Evolutionary conservation across 2,113 vertebrate species (phyloP), one percentile per base, ranked within the genome.

Genomic region (Perca schrenkii): DNA sequence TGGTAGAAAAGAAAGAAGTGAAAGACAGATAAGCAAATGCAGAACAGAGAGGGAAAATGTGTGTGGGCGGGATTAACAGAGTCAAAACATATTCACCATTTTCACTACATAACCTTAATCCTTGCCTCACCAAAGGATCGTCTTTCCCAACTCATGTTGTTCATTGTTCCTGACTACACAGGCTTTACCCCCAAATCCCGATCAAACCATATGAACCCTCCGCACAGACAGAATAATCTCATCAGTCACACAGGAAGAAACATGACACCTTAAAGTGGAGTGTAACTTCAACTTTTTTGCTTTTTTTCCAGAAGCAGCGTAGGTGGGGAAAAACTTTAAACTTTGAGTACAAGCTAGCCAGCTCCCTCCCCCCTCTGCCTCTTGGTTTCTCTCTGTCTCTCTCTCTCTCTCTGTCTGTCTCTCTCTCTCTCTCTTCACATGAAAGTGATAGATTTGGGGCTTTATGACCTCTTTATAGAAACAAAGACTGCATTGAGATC

Each of bases 381-480:
- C 28, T 28, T 28, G 28, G 28, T 28, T 28, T 28, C 77, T 46
- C 72, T 79, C 74, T 40, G 60, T 75, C 75, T 53, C 16, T 22
- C 6, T 50, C 60, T 11, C 52, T 81, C 78, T 82, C 25, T 52
- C 54, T 47, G 67, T 60, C 34, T 71, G 16, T 61, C 34, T 53
- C 34, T 54, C 62, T 85, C 53, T 0, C 64, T 86, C 77, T 54
- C 77, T 83, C 80, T 91, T 89, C 84, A 82, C 92, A 93, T 90
- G 89, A 93, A 91, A 92, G 92, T 93, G 93, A 90, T 85, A 91
- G 91, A 94, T 93, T 87, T 90, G 78, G 86, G 88, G 81, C 86
- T 94, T 94, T 91, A 93, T 93, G 89, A 91, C 90, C 87, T 94
- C 89, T 92, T 86, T 88, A 90, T 88, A 86, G 70, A 89, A 86